Conservation (phyloP, 2,797 vertebrate species). For the Danio jaintianensis region DNA sequence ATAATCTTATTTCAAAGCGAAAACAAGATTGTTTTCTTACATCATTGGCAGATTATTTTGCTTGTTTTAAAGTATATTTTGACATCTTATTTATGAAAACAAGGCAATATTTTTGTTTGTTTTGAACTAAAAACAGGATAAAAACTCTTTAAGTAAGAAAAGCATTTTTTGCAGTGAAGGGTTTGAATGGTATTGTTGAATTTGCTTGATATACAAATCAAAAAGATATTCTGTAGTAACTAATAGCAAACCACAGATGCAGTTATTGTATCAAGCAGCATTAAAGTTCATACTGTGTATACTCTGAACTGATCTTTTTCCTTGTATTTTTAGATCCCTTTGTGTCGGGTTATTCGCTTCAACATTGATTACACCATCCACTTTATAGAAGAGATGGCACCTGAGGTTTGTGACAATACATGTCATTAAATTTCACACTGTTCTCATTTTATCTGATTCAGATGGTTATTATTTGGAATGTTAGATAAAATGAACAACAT, state of each 20-base stretch:
- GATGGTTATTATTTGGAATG: not conserved
- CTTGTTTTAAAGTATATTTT: too few species aligned
- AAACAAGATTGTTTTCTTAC: too few species aligned
- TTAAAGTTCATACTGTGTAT: slow-evolving; percentile 35
- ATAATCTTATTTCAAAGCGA: too few species aligned
- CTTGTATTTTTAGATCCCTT: slow-evolving; percentile 83
- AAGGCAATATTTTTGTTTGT: too few species aligned
- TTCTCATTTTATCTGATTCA: not conserved
- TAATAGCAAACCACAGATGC: not conserved
- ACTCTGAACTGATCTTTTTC: slow-evolving; percentile 49
- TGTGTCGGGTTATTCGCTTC: slow-evolving; percentile 99
- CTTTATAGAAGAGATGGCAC: slow-evolving; percentile 99
- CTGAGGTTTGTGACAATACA: slow-evolving; percentile 87
- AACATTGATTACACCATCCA: slow-evolving; percentile 99
- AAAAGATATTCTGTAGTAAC: not conserved
- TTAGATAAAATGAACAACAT: not conserved
- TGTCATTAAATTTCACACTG: not conserved
- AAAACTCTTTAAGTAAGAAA: too few species aligned
- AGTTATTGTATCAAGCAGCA: not conserved
- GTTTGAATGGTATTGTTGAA: not conserved
- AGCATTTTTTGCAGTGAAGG: too few species aligned
- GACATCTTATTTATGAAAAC: too few species aligned
- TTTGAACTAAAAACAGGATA: too few species aligned
- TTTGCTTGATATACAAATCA: not conserved
- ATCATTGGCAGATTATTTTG: too few species aligned